Percentiles rank a stretch among this genome's conserved stretches.
These are phyloP conservation scores for Notoglanidium macrostoma DNA, from an alignment of 2,797 vertebrate genomes.

Conservation along the genomic window DNA sequence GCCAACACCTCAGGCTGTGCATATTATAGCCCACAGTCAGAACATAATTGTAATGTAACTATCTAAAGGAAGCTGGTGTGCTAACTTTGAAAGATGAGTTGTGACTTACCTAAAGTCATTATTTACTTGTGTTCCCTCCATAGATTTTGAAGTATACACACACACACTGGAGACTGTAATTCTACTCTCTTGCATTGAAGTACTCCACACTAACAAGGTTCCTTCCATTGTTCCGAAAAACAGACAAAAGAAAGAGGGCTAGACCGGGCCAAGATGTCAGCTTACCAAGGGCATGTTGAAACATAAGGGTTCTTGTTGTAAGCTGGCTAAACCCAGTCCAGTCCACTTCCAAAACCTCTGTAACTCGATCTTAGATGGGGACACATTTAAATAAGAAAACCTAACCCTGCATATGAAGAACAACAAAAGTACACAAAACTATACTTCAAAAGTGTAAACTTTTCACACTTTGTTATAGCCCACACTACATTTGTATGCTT, in stretches of 20 bases:
- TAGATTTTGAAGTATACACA: constrained; percentile 12
- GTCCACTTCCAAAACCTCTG: constrained; percentile 42
- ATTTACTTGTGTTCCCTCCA: constrained; percentile 3
- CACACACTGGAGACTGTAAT: constrained; percentile 41
- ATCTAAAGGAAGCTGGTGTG: not conserved
- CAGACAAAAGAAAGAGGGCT: constrained; percentile 42
- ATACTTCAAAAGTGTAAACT: not conserved
- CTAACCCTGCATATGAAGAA: constrained; percentile 27
- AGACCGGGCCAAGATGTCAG: constrained; percentile 50
- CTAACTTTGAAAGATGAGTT: not conserved
- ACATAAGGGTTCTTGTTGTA: constrained; percentile 57
- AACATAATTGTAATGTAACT: not conserved
- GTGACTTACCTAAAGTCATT: not conserved
- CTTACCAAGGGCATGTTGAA: constrained; percentile 50
- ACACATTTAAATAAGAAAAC: constrained; percentile 35
- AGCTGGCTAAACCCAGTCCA: constrained; percentile 52
- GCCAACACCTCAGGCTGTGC: not conserved
- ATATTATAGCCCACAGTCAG: not conserved
- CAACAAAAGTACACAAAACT: not conserved
- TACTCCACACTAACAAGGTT: constrained; percentile 56
- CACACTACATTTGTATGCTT: not conserved
- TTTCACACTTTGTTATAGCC: not conserved
- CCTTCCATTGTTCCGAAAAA: constrained; percentile 50
- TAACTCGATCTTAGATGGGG: constrained; percentile 38
- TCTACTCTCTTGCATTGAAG: constrained; percentile 44